Percentiles rank a stretch among this genome's conserved stretches.
These are phyloP conservation scores for Holothuria glaberrima DNA, from an alignment of 35 echinoderm and acorn worm genomes.

Conservation along the genomic window DNA sequence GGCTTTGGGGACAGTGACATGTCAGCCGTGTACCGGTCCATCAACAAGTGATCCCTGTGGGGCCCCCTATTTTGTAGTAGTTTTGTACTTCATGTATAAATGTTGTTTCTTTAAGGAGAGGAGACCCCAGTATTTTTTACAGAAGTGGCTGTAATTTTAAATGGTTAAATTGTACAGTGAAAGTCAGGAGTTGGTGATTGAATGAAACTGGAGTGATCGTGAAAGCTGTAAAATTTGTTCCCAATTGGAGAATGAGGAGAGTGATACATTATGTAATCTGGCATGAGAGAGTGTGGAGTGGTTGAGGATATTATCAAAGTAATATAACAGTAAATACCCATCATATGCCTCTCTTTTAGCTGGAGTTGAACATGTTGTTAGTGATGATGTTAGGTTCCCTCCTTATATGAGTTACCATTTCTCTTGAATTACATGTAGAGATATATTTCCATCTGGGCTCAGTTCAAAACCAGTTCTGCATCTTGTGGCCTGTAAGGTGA, in stretches of 20 bases:
- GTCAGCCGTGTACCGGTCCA: slow-evolving; percentile 33
- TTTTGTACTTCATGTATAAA: slow-evolving; percentile 57
- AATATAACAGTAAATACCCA: no score
- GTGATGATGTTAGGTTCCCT: no score
- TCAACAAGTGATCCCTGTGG: slow-evolving; percentile 35
- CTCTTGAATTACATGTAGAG: no score
- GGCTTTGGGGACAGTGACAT: slow-evolving; percentile 48
- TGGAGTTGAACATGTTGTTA: no score
- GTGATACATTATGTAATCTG: no score
- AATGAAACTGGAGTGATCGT: background rate
- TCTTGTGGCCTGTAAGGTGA: no score
- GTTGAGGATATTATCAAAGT: no score
- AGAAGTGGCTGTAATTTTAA: slow-evolving; percentile 27
- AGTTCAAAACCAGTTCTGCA: no score
- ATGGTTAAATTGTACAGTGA: slow-evolving; percentile 41
- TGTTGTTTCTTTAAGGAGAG: slow-evolving; percentile 21
- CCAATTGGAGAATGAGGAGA: background rate
- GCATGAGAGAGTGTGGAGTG: no score
- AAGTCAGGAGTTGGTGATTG: background rate
- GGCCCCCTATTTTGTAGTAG: slow-evolving; percentile 21
- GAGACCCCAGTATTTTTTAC: slow-evolving; percentile 34
- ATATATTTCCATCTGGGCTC: no score
- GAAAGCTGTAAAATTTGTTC: slow-evolving; percentile 18
- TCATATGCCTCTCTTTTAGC: no score
- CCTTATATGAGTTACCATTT: no score